phyloP scores from a whole-genome alignment of 2,113 vertebrate species.

The Callorhinus ursinus region DNA sequence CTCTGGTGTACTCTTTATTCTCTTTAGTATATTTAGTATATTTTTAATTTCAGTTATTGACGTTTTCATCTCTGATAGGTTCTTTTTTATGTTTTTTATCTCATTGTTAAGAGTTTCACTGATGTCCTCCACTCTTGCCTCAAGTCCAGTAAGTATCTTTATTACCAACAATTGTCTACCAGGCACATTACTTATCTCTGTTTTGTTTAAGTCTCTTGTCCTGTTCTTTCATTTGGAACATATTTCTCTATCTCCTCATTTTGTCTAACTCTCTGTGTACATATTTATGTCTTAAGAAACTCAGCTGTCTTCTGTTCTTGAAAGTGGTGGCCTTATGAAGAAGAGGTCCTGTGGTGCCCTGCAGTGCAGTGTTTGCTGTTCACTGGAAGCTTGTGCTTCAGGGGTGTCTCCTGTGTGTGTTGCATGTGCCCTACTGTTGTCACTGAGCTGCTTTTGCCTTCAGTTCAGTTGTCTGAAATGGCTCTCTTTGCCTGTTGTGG shows the following conservation, averaged over 20 bases:
- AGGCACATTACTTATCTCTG: not conserved
- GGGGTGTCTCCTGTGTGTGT: not conserved
- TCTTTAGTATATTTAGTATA: not conserved
- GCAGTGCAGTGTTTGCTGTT: not conserved
- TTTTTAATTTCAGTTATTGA: not conserved
- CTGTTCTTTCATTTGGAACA: not conserved
- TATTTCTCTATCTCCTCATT: not conserved
- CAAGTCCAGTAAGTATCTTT: not conserved
- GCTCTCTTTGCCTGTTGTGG: not conserved
- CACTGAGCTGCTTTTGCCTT: not conserved
- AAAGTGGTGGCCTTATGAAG: not conserved
- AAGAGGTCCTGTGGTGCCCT: not conserved
- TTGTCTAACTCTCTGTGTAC: not conserved
- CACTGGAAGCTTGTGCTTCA: not conserved
- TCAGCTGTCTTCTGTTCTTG: not conserved
- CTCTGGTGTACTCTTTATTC: not conserved
- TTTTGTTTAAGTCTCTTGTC: not conserved
- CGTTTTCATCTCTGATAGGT: not conserved
- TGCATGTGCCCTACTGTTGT: not conserved
- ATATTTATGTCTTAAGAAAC: not conserved
- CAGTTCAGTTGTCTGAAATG: not conserved
- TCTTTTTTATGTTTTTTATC: not conserved
- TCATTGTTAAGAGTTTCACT: not conserved
- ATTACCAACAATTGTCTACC: not conserved
- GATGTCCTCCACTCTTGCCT: not conserved